Evolutionary conservation across 1,140 invertebrate species (phyloP).

Genomic region (Limonius californicus): DNA sequence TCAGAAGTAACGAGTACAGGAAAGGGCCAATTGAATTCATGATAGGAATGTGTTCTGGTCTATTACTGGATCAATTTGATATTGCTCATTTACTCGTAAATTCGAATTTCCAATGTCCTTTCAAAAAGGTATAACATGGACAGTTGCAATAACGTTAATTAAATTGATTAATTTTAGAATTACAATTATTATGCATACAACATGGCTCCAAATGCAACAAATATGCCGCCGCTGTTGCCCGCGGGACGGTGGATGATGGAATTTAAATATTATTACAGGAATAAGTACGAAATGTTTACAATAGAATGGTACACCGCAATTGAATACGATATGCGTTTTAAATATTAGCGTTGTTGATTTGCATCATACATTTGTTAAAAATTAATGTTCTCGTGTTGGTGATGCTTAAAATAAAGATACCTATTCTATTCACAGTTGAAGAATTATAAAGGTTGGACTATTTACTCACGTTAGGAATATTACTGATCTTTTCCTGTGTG

Average conservation of each 20-base stretch:
- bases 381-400: too few species aligned
- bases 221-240: background rate
- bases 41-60: background rate
- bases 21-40: slow-evolving; percentile 1
- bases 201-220: background rate
- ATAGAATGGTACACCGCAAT: too few species aligned
- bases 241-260: background rate
- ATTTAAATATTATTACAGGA: too few species aligned
- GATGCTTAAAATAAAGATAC: too few species aligned
- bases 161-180: background rate
- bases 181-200: background rate
- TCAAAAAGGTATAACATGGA: background rate
- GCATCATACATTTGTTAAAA: too few species aligned
- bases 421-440: too few species aligned
- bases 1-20: background rate
- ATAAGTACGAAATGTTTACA: too few species aligned
- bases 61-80: background rate
- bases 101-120: background rate
- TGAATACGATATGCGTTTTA: too few species aligned
- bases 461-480: too few species aligned
- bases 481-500: too few species aligned
- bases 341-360: too few species aligned
- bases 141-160: background rate
- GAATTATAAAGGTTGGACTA: too few species aligned
- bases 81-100: background rate